Conservation (phyloP, 2,113 vertebrate genomes). For the Percopsis transmontana region DNA sequence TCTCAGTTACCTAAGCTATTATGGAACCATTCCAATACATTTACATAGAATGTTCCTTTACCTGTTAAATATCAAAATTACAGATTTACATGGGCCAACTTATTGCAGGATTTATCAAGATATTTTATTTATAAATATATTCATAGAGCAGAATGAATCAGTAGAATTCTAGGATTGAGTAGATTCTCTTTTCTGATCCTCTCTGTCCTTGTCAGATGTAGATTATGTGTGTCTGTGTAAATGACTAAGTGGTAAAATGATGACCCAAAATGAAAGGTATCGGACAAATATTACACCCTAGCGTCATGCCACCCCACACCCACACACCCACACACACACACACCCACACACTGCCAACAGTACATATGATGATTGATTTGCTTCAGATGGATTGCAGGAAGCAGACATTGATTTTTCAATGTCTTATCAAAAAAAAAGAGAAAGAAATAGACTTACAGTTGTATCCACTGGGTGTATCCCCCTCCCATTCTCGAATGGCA, state of each 20-base stretch:
- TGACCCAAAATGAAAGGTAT: slow-evolving; percentile 95
- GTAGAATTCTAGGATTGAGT: slow-evolving; percentile 23
- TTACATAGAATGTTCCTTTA: neutral
- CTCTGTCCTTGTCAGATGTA: slow-evolving; percentile 65
- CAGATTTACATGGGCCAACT: slow-evolving; percentile 9
- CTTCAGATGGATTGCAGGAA: slow-evolving; percentile 97
- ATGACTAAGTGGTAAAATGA: slow-evolving; percentile 96
- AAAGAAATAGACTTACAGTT: slow-evolving; percentile 81
- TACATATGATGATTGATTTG: slow-evolving; percentile 96
- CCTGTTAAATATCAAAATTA: neutral
- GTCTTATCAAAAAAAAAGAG: slow-evolving; percentile 82
- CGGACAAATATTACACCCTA: slow-evolving; percentile 88
- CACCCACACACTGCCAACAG: slow-evolving; percentile 82
- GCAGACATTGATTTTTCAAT: slow-evolving; percentile 98
- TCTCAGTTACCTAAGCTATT: too few relatives aligned
- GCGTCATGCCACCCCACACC: slow-evolving; percentile 41
- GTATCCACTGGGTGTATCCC: slow-evolving; percentile 88
- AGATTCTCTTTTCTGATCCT: slow-evolving; percentile 40
- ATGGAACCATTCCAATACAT: too few relatives aligned
- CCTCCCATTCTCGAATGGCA: slow-evolving; percentile 23
- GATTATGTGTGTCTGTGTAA: slow-evolving; percentile 58
- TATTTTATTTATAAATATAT: slow-evolving; percentile 21
- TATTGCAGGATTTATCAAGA: slow-evolving; percentile 12
- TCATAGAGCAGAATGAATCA: slow-evolving; percentile 17
- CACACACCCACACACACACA: slow-evolving; percentile 78